Percentiles rank a stretch among this genome's conserved stretches.
Conservation (phyloP, 30 jellyfish, hydroid and myxozoan genomes). For the Mastigias papua region DNA sequence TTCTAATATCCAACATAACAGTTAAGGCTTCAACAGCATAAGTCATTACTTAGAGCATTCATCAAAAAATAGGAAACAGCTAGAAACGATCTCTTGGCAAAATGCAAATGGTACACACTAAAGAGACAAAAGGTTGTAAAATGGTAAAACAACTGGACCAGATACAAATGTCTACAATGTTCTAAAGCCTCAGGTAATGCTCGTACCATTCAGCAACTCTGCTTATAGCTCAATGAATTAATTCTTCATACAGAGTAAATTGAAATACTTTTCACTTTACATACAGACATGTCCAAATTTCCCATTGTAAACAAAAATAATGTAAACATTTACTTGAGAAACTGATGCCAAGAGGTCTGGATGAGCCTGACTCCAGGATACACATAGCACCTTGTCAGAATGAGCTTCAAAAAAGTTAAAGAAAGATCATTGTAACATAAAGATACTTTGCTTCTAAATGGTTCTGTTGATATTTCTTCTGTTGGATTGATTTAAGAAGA, state of each 20-base stretch:
- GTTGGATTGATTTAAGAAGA: no score
- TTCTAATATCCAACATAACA: background rate
- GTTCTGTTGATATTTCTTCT: no score
- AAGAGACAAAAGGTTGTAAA: background rate
- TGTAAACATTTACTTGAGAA: slow-evolving; percentile 52
- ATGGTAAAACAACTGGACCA: no score
- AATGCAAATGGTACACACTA: background rate
- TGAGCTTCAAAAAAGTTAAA: slow-evolving; percentile 31
- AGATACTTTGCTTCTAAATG: no score
- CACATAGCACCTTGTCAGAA: slow-evolving; percentile 62
- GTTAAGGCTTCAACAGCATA: background rate
- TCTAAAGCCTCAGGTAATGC: no score
- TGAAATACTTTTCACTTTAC: no score
- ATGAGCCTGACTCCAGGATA: slow-evolving; percentile 60
- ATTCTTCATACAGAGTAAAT: no score
- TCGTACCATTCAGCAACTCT: no score
- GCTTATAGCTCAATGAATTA: no score
- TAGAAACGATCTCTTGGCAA: background rate
- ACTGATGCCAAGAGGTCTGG: slow-evolving; percentile 72
- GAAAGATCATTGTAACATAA: background rate
- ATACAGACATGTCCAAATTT: no score
- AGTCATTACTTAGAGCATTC: background rate
- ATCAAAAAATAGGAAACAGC: background rate
- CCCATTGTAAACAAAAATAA: no score
- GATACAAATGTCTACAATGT: no score